Percentiles rank a stretch among this genome's conserved stretches.
Evolutionary conservation across 2,113 vertebrate genomes (phyloP).

Genomic region (Ochotona curzoniae): DNA sequence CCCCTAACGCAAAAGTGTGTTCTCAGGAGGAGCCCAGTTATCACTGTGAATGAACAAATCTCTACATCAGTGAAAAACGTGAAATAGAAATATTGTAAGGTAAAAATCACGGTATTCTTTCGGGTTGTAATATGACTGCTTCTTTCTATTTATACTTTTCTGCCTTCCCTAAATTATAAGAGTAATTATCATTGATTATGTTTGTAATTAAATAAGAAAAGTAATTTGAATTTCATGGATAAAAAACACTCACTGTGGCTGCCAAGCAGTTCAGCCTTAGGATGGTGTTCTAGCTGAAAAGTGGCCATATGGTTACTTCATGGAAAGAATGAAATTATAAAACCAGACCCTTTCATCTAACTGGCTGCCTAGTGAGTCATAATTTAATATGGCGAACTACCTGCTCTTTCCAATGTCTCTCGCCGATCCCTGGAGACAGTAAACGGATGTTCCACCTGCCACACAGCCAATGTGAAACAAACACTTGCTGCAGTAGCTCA

Average conservation of each 20-base stretch:
- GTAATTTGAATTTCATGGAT: not conserved
- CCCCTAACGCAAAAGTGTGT: fast-evolving
- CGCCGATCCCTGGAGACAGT: not conserved
- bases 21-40: not conserved
- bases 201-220: not conserved
- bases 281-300: not conserved
- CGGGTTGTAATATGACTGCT: not conserved
- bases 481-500: not conserved
- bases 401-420: not conserved
- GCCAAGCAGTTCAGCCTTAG: not conserved
- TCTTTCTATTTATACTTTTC: not conserved
- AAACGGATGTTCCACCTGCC: slow-evolving; percentile 17
- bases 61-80: not conserved
- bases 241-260: not conserved
- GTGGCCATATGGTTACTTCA: slow-evolving; percentile 34
- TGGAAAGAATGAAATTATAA: slow-evolving; percentile 43
- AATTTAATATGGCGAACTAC: slow-evolving; percentile 52
- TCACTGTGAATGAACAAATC: not conserved
- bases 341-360: slow-evolving; percentile 26
- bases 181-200: not conserved
- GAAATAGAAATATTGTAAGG: not conserved
- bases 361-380: not conserved
- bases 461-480: not conserved
- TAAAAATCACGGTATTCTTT: not conserved
- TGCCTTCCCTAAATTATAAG: not conserved